phyloP scores from a whole-genome alignment of 2,113 vertebrate genomes.

The Megaleporinus macrocephalus region DNA sequence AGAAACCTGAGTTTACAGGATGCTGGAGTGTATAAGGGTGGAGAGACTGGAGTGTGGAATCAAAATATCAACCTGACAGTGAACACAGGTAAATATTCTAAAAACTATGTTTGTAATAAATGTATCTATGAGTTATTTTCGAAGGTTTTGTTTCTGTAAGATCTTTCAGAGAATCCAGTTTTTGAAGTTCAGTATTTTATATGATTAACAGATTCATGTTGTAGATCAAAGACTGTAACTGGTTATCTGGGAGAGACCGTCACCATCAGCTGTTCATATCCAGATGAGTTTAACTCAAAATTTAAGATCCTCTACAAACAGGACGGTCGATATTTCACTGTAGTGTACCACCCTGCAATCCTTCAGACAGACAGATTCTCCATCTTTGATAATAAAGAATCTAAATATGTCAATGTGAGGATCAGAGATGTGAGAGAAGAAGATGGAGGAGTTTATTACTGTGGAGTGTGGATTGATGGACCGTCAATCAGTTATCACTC shows the following conservation, averaged over 20 bases:
- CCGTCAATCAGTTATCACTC: not conserved
- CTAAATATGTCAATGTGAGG: not conserved
- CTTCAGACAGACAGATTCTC: not conserved
- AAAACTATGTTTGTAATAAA: no score
- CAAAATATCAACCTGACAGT: not conserved
- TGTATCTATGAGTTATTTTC: no score
- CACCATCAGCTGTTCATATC: no score
- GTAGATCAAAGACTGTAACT: not conserved
- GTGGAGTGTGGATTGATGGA: not conserved
- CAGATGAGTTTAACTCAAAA: no score
- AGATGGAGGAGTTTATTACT: not conserved
- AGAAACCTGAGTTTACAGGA: conserved; percentile 8
- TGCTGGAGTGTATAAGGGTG: conserved; percentile 15
- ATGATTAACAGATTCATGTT: not conserved
- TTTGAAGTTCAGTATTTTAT: no score
- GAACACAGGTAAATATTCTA: not conserved
- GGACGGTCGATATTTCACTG: no score
- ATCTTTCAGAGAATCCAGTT: no score
- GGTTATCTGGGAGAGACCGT: no score
- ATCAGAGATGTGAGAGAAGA: not conserved
- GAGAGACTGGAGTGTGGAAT: not conserved
- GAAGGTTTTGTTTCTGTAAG: no score
- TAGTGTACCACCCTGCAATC: no score
- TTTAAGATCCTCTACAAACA: no score
- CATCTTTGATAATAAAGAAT: not conserved